Conservation (phyloP, 2,797 vertebrate genomes). For the Rhincodon typus region DNA sequence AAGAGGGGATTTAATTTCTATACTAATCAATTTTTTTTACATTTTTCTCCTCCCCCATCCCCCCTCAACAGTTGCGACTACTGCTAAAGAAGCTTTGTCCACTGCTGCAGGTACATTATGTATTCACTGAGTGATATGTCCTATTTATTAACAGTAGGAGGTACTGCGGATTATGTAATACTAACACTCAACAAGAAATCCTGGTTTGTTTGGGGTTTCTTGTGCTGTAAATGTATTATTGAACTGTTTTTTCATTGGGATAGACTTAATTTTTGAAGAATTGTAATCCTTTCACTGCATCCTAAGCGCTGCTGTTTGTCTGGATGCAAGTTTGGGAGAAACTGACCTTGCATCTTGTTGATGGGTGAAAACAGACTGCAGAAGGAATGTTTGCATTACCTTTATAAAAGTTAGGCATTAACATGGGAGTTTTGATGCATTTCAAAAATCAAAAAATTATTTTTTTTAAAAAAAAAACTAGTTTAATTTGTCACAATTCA, state of each 20-base stretch:
- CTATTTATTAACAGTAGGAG: too few species aligned
- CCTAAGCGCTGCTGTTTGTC: not conserved
- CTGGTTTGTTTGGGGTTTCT: not conserved
- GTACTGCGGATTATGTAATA: too few species aligned
- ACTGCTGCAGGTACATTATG: not conserved
- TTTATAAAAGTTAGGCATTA: not conserved
- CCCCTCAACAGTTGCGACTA: too few species aligned
- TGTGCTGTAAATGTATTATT: not conserved
- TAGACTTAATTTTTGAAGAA: not conserved
- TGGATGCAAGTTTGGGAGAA: not conserved
- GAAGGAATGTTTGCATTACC: not conserved
- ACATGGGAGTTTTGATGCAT: not conserved
- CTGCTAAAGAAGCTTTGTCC: not conserved
- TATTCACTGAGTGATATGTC: not conserved
- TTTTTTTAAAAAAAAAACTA: not conserved
- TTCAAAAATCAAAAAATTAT: not conserved
- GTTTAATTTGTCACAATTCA: not conserved
- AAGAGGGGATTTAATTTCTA: too few species aligned
- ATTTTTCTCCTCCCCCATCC: too few species aligned
- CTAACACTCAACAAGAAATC: not conserved
- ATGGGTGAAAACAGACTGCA: not conserved
- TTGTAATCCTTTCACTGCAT: not conserved
- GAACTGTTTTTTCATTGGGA: not conserved
- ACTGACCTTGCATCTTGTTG: not conserved
- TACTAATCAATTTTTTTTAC: not conserved